These are phyloP conservation scores for Tautogolabrus adspersus DNA, from an alignment of 2,113 vertebrate genomes.

Conservation along the genomic window DNA sequence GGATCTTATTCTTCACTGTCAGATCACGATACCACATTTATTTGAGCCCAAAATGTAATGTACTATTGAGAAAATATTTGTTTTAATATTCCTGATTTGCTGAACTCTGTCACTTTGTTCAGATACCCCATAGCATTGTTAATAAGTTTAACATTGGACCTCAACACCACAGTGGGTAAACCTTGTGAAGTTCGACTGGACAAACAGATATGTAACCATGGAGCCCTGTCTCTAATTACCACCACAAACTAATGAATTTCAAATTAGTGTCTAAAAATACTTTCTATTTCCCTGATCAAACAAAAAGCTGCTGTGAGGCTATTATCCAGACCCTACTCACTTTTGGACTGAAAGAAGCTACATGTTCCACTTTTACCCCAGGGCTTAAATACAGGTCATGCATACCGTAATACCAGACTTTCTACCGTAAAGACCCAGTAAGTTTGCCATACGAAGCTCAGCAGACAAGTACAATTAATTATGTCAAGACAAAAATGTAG, in stretches of 20 bases:
- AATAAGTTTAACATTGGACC: background rate
- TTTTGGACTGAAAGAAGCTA: background rate
- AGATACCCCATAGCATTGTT: background rate
- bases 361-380: background rate
- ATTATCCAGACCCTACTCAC: background rate
- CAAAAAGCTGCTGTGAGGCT: slow-evolving; percentile 21
- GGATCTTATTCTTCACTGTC: no score
- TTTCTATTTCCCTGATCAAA: slow-evolving; percentile 33
- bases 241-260: slow-evolving; percentile 55
- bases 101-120: no score
- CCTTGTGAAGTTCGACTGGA: background rate
- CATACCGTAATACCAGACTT: background rate
- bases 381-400: background rate
- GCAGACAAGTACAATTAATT: background rate
- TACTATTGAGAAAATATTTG: no score
- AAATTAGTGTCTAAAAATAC: slow-evolving; percentile 56
- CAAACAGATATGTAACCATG: slow-evolving; percentile 16
- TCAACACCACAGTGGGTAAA: no score
- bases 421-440: no score
- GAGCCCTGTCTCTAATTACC: slow-evolving; percentile 6
- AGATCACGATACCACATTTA: no score
- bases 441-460: background rate
- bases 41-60: no score
- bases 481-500: background rate
- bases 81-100: no score